Base-by-base conservation (phyloP, 2,888 invertebrate genomes). In the Arrhopalites spinosus region DNA sequence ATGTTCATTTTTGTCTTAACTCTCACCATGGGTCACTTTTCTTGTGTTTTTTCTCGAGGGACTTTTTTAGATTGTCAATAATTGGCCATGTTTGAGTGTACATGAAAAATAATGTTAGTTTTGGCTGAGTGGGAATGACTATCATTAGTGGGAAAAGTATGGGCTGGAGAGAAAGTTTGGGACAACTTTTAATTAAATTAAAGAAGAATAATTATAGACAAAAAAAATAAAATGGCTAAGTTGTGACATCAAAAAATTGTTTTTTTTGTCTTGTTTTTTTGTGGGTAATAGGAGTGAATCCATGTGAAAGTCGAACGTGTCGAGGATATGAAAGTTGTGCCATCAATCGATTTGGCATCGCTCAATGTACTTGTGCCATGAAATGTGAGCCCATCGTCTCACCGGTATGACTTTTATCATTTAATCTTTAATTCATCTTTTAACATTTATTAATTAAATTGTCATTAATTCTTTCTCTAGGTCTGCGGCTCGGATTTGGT, bases 301-400 rank as follows among this genome's bases (percentile, higher is more conserved):
- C 95, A 0, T 96, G 96, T 85, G 90, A 90, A 83, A 90, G 90
- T 56, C 90, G 93, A 56, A 90, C 90, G 79, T 96, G 96, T 85
- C 90, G 90, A 64, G 87, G 90, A 13, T 91, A 92, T 70, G 92
- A 95, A 84, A 91, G 91, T 80, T 96, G 96, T 85, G 89, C 91
- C 61, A 90, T 96, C 83, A 91, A 94, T 87, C 89, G 90, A 29
- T 91, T 90, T 75, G 94, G 95, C 1, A 91, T 92, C 74, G 94
- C 95, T 0, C 90, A 90, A 74, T 96, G 96, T 85, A 91, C 91
- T 78, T 96, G 96, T 85, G 93, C 93, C 0, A 88, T 91, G 17
- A 89, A 90, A 50, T 95, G 95, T 85, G 92, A 93, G 84, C 89
- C 91, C 64, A 88, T 92, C 69, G 89, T 93, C 86, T 88, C 90